Conservation (phyloP, 2,113 vertebrate species). For the Antechinus flavipes region DNA sequence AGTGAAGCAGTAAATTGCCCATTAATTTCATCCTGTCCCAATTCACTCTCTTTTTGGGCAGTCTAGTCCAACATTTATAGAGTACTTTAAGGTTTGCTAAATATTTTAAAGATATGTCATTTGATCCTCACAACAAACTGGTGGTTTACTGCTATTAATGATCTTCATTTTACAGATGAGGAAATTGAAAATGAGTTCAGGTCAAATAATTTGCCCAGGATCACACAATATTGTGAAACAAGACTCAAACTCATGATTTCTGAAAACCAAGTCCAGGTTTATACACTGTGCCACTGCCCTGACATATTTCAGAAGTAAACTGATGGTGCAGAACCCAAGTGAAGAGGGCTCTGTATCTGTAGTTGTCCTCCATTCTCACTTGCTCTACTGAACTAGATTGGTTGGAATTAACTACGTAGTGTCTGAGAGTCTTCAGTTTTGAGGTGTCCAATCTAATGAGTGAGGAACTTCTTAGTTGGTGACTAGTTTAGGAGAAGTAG, state of each 20-base stretch:
- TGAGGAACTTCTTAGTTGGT: neutral
- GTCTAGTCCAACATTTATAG: neutral
- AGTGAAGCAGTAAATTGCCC: neutral
- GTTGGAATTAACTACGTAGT: neutral
- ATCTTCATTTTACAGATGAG: neutral
- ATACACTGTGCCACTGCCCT: neutral
- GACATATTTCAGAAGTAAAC: neutral
- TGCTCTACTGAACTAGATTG: neutral
- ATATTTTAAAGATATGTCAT: neutral
- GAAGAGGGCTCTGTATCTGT: neutral
- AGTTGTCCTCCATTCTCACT: neutral
- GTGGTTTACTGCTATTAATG: neutral
- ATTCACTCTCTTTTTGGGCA: fast-evolving
- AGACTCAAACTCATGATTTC: neutral
- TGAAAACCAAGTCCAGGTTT: neutral
- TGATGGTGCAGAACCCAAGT: neutral
- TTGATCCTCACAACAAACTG: neutral
- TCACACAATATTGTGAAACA: neutral
- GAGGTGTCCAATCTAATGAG: neutral
- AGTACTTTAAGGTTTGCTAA: neutral
- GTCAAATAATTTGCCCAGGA: neutral
- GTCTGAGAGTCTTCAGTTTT: neutral
- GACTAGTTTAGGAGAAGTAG: neutral
- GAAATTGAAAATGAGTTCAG: neutral
- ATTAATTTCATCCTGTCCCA: fast-evolving